Evolutionary conservation across 2,888 invertebrate species (phyloP).

Genomic region (Lydus trimaculatus): DNA sequence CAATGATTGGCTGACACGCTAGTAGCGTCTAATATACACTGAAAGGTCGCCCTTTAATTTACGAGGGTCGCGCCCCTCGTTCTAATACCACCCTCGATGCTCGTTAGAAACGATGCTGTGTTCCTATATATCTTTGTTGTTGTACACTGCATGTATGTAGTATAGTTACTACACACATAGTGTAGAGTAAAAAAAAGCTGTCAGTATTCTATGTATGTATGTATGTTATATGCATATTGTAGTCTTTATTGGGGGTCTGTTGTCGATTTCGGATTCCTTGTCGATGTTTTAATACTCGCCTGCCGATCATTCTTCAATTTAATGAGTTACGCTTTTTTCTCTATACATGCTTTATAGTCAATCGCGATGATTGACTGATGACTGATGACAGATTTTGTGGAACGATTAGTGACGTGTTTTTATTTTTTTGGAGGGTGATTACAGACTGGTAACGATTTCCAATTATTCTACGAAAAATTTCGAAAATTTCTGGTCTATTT

Average conservation of each 20-base stretch:
- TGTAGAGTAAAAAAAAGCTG: constrained; percentile 45
- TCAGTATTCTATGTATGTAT: constrained; percentile 22
- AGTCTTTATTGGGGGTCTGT: constrained; percentile 27
- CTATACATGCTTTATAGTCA: background rate
- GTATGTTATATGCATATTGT: constrained; percentile 37
- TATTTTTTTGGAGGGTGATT: background rate
- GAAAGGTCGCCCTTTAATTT: constrained; percentile 59
- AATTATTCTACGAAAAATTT: background rate
- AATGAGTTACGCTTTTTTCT: constrained; percentile 19
- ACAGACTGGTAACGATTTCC: background rate
- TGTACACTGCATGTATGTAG: constrained; percentile 35
- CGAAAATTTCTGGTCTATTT: too few relatives aligned
- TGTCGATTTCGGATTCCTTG: constrained; percentile 27
- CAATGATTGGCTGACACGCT: constrained; percentile 44
- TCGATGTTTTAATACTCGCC: background rate
- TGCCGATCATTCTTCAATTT: constrained; percentile 14
- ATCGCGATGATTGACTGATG: constrained; percentile 17
- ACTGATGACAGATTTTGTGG: constrained; percentile 10
- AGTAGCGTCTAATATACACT: constrained; percentile 49
- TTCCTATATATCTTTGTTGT: constrained; percentile 27
- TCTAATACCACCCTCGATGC: constrained; percentile 57
- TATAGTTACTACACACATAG: background rate
- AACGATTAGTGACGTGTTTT: background rate
- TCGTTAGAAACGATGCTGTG: constrained; percentile 56
- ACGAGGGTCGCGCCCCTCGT: constrained; percentile 58